A percentile compares a stretch with the other conserved stretches of the same genome.
Evolutionary conservation across 2,113 vertebrate genomes (phyloP).

Genomic region (Nicator chloris): DNA sequence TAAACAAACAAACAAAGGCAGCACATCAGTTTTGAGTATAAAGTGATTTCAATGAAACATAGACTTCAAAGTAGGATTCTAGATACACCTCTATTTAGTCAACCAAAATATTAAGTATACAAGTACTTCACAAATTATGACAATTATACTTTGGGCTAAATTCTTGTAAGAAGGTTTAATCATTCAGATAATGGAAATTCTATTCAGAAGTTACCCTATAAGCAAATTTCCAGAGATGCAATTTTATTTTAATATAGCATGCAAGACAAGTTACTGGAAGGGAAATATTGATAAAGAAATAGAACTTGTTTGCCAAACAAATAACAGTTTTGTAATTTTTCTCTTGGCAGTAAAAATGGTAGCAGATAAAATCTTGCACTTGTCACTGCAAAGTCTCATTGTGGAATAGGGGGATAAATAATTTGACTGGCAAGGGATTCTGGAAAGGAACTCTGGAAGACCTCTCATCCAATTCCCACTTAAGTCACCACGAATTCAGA

Average conservation of each 20-base stretch:
- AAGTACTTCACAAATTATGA: not conserved
- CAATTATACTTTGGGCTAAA: not conserved
- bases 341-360: not conserved
- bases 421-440: not conserved
- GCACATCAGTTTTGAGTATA: not conserved
- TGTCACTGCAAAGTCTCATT: not conserved
- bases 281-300: not conserved
- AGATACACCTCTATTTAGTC: not conserved
- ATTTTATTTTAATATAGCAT: not conserved
- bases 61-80: not conserved
- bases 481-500: not conserved
- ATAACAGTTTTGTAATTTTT: not conserved
- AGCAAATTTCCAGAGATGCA: not conserved
- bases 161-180: not conserved
- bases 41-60: not conserved
- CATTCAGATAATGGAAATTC: not conserved
- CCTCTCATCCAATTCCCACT: fast-evolving
- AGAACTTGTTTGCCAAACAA: not conserved
- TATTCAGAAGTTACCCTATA: not conserved
- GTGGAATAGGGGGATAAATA: not conserved
- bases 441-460: not conserved
- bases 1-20: not conserved
- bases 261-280: not conserved
- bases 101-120: not conserved
- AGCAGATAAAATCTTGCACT: not conserved